Conservation (phyloP, 2,888 invertebrate genomes). For the Ethmia dodecea region DNA sequence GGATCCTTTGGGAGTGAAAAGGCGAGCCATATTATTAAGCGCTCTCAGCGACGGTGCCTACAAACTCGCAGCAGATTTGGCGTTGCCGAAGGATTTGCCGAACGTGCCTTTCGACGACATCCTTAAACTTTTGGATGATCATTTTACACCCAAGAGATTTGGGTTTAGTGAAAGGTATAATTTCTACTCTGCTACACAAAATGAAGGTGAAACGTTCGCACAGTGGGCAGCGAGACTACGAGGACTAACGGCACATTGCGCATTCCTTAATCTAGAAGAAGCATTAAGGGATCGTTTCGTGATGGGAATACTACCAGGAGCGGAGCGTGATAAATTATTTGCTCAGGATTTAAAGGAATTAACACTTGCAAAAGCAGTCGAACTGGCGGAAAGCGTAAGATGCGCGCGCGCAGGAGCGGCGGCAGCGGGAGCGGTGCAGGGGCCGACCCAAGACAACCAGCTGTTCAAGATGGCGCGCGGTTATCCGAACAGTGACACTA, state of each 20-base stretch:
- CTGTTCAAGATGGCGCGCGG: neutral
- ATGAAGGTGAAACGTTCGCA: neutral
- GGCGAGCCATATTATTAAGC: neutral
- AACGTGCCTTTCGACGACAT: neutral
- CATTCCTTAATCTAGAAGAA: conserved; percentile 1
- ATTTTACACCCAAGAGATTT: conserved; percentile 1
- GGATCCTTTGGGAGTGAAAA: no score
- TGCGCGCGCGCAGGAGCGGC: conserved; percentile 9
- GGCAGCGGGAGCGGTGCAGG: neutral
- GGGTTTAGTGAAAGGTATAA: conserved; percentile 4
- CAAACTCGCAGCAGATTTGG: neutral
- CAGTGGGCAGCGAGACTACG: conserved; percentile 9
- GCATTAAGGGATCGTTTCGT: conserved; percentile 7
- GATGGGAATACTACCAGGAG: conserved; percentile 5
- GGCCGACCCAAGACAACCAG: neutral
- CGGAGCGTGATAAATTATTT: conserved; percentile 7
- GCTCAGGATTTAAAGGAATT: conserved; percentile 2
- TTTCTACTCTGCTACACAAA: conserved; percentile 7
- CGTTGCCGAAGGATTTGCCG: neutral
- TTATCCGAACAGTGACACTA: neutral
- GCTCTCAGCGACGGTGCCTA: neutral
- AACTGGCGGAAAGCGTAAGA: conserved; percentile 11
- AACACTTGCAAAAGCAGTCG: conserved; percentile 12
- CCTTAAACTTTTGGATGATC: conserved; percentile 1
- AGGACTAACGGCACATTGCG: conserved; percentile 6